phyloP scores from a whole-genome alignment of 2,113 vertebrate genomes.

The Serinus canaria region DNA sequence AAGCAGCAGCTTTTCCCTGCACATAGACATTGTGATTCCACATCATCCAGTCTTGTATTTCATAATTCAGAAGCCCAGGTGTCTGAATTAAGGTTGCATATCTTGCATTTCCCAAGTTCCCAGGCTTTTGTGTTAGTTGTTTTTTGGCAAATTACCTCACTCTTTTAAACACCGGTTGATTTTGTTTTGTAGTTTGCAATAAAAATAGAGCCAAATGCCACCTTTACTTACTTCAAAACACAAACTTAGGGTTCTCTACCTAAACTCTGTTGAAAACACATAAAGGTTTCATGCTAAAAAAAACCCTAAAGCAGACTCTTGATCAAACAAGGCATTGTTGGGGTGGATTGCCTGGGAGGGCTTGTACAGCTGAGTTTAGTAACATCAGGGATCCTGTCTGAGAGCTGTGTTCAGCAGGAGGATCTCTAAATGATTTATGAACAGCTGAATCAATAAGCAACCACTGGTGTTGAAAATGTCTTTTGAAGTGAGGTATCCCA shows the following conservation, averaged over 20 bases:
- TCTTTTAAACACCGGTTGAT: not conserved
- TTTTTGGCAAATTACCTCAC: not conserved
- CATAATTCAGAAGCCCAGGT: not conserved
- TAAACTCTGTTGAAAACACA: slow-evolving; percentile 29
- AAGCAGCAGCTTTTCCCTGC: not conserved
- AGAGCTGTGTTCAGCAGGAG: slow-evolving; percentile 48
- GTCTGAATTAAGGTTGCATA: not conserved
- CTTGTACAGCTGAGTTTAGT: slow-evolving; percentile 32
- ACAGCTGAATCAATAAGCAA: slow-evolving; percentile 60
- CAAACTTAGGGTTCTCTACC: not conserved
- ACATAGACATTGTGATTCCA: not conserved
- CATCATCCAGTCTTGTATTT: not conserved
- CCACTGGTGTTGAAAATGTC: slow-evolving; percentile 51
- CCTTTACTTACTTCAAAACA: not conserved
- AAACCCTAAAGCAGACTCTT: slow-evolving; percentile 3
- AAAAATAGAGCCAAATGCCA: not conserved
- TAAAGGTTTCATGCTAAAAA: slow-evolving; percentile 4
- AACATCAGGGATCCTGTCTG: slow-evolving; percentile 51
- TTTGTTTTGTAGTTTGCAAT: not conserved
- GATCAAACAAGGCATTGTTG: slow-evolving; percentile 51
- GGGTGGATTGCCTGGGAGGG: slow-evolving; percentile 37
- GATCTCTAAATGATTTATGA: slow-evolving; percentile 71
- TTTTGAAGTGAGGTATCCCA: slow-evolving; percentile 49
- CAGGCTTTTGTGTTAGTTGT: not conserved
- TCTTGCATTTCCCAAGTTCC: not conserved